Evolutionary conservation across 1,140 invertebrate genomes (phyloP), one percentile per base, ranked within the genome.

Genomic region (Eriosoma lanigerum): DNA sequence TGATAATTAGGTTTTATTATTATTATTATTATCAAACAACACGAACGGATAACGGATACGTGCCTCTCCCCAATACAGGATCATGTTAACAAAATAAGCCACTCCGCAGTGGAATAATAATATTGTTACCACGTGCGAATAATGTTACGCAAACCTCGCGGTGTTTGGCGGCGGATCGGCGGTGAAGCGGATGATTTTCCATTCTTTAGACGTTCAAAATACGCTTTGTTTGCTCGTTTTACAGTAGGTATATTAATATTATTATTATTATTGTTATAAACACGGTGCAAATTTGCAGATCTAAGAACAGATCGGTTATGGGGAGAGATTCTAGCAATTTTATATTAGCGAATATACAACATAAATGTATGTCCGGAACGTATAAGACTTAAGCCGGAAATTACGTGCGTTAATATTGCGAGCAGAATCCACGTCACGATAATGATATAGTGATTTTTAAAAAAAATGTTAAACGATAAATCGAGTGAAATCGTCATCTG

Each of bases 191-290:
- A 26, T 60, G 58, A 60, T 60, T n/a, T 58, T 58, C 56, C 56
- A 24, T 64, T 44, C 64, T 66, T 21, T 38, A 38, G 64, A 38
- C 38, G 12, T 38, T 66, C 32, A 66, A 66, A 44, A 44, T 38
- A 38, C 10, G 19, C 21, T 66, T 66, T 66, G 64, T 66, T 66
- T 66, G n/a, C 64, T 66, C 64, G n/a, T 66, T 44, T 66, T 66
- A 54, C 15, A 38, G 32, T 38, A 38, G 32, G 8, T 38, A 38
- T 38, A 38, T 38, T 38, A 60, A 26, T 60, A 60, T 26, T 66
- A 38, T 44, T 66, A 44, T 66, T 66, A 66, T 46, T 66, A 21
- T 66, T 66, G 5, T 29, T 44, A 44, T 64, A 38, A 64, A 38
- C 32, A 21, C 32, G 29, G 29, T 21, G 32, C 56, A 24, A n/a